phyloP scores from a whole-genome alignment of 2,113 vertebrate genomes.

The Centropristis striata region DNA sequence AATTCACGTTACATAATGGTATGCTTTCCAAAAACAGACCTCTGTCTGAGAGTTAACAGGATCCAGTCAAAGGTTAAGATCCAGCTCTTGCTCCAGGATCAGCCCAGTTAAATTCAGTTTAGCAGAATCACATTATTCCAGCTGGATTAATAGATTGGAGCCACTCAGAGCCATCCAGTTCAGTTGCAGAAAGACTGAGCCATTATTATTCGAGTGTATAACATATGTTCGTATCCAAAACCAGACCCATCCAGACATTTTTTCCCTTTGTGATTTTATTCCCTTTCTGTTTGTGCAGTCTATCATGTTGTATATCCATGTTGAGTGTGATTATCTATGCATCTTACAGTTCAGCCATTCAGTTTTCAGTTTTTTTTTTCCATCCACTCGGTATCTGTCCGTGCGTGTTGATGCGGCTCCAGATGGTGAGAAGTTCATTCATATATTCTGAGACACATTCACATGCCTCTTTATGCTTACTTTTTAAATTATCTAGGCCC shows the following conservation, averaged over 20 bases:
- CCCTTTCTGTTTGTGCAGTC: conserved; percentile 29
- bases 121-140: conserved; percentile 34
- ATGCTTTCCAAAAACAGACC: conserved; percentile 26
- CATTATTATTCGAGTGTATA: neutral
- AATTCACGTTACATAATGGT: neutral
- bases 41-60: conserved; percentile 2
- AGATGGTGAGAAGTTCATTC: conserved; percentile 18
- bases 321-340: conserved; percentile 38
- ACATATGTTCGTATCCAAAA: conserved; percentile 28
- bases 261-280: neutral
- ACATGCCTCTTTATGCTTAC: neutral
- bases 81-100: conserved; percentile 31
- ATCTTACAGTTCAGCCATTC: conserved; percentile 15
- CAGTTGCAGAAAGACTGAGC: conserved; percentile 16
- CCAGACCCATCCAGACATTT: conserved; percentile 9
- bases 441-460: conserved; percentile 17
- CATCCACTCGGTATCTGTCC: conserved; percentile 16
- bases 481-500: neutral
- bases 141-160: conserved; percentile 28
- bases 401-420: conserved; percentile 5
- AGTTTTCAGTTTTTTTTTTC: neutral
- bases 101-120: conserved; percentile 20
- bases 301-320: conserved; percentile 27
- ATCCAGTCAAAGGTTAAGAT: conserved; percentile 32
- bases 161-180: conserved; percentile 9